Percentiles rank a stretch among this genome's conserved stretches.
Conservation (phyloP, 2,797 vertebrate genomes). For the Urosaurus nigricauda region DNA sequence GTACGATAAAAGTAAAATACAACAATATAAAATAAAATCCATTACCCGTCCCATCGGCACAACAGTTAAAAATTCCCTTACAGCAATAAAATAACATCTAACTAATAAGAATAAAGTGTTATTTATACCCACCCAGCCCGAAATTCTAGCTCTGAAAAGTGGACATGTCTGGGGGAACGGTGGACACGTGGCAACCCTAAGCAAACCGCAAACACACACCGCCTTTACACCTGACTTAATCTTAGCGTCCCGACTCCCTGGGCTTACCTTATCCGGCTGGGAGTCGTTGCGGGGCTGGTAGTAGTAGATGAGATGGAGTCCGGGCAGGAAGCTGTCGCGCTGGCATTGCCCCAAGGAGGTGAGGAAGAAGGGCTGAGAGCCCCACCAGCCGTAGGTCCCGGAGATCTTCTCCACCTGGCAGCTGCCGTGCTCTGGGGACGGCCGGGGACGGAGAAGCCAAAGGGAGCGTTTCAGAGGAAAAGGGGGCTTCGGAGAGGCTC, state of each 20-base stretch:
- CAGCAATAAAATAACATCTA: too few relatives aligned
- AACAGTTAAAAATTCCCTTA: too few relatives aligned
- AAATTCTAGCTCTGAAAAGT: too few relatives aligned
- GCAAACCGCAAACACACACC: too few relatives aligned
- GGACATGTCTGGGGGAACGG: too few relatives aligned
- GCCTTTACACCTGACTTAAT: not conserved
- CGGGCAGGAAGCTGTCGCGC: conserved; percentile 92
- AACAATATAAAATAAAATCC: too few relatives aligned
- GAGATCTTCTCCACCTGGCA: conserved; percentile 95
- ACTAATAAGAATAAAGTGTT: too few relatives aligned
- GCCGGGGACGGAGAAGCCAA: conserved; percentile 55
- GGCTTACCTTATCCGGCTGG: conserved; percentile 92
- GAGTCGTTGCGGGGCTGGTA: conserved; percentile 93
- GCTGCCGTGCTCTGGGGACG: conserved; percentile 84
- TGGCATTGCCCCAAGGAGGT: conserved; percentile 90
- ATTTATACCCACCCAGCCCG: too few relatives aligned
- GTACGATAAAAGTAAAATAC: too few relatives aligned
- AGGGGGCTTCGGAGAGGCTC: not conserved
- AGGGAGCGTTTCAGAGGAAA: fast-evolving
- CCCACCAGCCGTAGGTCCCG: conserved; percentile 95
- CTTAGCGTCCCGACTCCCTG: too few relatives aligned
- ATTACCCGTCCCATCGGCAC: too few relatives aligned
- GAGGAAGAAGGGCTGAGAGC: conserved; percentile 90
- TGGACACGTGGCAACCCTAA: too few relatives aligned
- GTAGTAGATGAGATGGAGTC: conserved; percentile 94